Conservation (phyloP, 2,888 invertebrate species). For the Camponotus fellah region DNA sequence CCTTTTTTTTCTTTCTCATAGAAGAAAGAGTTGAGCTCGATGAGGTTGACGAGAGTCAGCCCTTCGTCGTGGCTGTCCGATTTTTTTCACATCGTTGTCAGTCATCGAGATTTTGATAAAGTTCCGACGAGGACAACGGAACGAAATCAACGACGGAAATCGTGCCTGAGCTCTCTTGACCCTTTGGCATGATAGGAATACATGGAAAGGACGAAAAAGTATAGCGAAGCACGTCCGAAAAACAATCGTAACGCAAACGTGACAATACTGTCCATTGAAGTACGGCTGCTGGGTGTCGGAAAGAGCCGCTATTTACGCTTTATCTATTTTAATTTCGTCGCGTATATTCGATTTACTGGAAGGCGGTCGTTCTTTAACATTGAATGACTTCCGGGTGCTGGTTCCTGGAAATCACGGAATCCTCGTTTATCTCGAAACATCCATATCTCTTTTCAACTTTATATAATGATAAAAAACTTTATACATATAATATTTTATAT, state of each 20-base stretch:
- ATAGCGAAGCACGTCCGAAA: conserved; percentile 36
- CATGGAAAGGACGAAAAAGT: conserved; percentile 34
- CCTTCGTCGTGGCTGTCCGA: conserved; percentile 58
- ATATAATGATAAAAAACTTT: too few relatives aligned
- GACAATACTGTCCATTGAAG: conserved; percentile 70
- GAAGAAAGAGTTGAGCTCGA: conserved; percentile 24
- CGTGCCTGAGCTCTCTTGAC: conserved; percentile 32
- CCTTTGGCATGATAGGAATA: conserved; percentile 40
- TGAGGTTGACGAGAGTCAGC: conserved; percentile 71
- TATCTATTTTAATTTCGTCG: conserved; percentile 59
- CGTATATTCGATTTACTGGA: conserved; percentile 38
- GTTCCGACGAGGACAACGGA: conserved; percentile 1
- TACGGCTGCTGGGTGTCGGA: conserved; percentile 31
- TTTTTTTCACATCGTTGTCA: conserved; percentile 53
- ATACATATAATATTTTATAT: neutral
- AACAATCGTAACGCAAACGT: conserved; percentile 65
- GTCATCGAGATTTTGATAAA: conserved; percentile 60
- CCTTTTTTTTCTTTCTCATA: conserved; percentile 37
- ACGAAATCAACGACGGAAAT: conserved; percentile 45
- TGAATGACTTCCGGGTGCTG: conserved; percentile 37
- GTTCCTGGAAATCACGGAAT: conserved; percentile 28
- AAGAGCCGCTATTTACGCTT: conserved; percentile 39
- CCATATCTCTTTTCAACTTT: neutral
- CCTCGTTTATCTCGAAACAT: conserved; percentile 10
- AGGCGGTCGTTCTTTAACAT: conserved; percentile 28